Evolutionary conservation across 37 sponge, comb jelly and placozoan species (phyloP).

Genomic region (Amphimedon queenslandica): DNA sequence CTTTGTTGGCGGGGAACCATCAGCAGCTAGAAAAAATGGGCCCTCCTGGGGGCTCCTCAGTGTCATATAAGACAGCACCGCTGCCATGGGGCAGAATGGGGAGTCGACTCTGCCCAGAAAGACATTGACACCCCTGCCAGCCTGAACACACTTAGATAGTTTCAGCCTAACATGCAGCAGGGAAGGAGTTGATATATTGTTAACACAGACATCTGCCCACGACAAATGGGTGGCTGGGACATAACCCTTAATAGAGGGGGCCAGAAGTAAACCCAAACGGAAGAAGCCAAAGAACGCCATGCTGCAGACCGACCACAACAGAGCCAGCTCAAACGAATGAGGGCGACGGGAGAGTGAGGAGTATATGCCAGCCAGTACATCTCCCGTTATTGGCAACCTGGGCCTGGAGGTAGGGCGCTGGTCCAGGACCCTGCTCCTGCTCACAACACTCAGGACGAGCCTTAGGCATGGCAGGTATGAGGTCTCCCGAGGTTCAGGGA

Average conservation of each 20-base stretch:
- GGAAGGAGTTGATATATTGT: conserved; percentile 1
- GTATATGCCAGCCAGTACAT: too few species aligned
- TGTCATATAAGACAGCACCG: too few species aligned
- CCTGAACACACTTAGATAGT: conserved; percentile 8
- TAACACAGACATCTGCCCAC: conserved; percentile 7
- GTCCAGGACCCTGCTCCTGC: not conserved
- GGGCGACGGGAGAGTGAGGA: too few species aligned
- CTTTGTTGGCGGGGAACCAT: too few species aligned
- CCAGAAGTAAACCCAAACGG: too few species aligned
- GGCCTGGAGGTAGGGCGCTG: not conserved
- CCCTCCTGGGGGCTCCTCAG: too few species aligned
- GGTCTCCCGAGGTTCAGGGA: conserved; percentile 28
- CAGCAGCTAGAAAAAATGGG: too few species aligned
- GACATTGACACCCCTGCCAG: conserved; percentile 10
- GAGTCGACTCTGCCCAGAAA: conserved; percentile 1
- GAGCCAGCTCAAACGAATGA: too few species aligned
- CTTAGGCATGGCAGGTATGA: conserved; percentile 22
- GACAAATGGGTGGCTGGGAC: conserved; percentile 6
- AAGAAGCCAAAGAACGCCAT: too few species aligned
- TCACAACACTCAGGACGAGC: conserved; percentile 14
- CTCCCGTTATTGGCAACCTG: too few species aligned
- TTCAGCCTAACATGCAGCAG: conserved; percentile 9
- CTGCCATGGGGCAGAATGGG: conserved; percentile 23
- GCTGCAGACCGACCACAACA: too few species aligned
- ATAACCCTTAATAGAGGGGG: too few species aligned